Evolutionary conservation across 2,888 invertebrate genomes (phyloP).

Genomic region (Epicampocera succincta): DNA sequence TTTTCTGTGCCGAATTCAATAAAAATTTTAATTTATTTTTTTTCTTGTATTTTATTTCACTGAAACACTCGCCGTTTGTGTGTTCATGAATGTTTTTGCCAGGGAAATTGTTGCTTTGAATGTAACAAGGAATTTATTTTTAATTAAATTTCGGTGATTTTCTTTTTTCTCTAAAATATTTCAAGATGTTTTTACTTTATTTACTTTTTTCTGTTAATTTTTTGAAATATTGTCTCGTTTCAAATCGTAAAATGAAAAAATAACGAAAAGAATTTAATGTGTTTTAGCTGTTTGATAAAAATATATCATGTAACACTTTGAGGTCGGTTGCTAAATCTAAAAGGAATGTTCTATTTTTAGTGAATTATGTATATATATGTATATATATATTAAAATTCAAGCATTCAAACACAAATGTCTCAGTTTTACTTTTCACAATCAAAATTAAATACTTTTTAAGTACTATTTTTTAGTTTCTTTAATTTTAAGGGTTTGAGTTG

Average conservation of each 20-base stretch:
- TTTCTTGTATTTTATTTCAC: conserved; percentile 35
- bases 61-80: conserved; percentile 15
- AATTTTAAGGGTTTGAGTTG: conserved; percentile 27
- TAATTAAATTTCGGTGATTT: conserved; percentile 53
- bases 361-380: conserved; percentile 36
- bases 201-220: conserved; percentile 47
- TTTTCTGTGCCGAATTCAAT: conserved; percentile 52
- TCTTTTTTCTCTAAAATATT: conserved; percentile 49
- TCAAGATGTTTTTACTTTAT: conserved; percentile 63
- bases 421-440: conserved; percentile 13
- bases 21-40: neutral
- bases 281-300: conserved; percentile 53
- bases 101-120: conserved; percentile 38
- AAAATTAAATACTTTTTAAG: neutral
- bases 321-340: conserved; percentile 72
- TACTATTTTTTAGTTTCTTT: conserved; percentile 1
- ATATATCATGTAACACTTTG: conserved; percentile 76
- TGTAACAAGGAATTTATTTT: conserved; percentile 62
- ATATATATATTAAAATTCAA: conserved; percentile 3
- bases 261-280: conserved; percentile 36
- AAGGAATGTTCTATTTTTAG: conserved; percentile 72
- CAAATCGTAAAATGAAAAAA: conserved; percentile 43
- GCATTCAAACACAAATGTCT: conserved; percentile 29
- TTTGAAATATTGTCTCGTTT: conserved; percentile 62
- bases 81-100: conserved; percentile 35